Base-by-base conservation (phyloP, 2,888 invertebrate species). In the Eumacrocentrus americanus region DNA sequence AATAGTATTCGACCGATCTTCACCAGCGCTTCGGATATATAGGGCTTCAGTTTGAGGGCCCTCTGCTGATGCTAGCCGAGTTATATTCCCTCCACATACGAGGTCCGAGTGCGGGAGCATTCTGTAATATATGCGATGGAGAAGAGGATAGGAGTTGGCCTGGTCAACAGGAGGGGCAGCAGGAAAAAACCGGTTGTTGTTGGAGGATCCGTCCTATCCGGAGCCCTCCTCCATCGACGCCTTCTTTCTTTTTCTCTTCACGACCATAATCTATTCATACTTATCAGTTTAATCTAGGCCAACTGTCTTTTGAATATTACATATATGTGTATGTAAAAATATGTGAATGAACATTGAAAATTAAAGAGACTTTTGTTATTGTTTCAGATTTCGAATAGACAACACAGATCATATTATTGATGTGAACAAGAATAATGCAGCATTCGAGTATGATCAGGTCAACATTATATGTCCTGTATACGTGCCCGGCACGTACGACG, bases 391-490 rank as follows among this genome's bases (percentile, higher is more conserved):
- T 84, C 90, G 95, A 83, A 95, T 95, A 87, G 95, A 96, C 87
- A 96, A 96, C 83, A 95, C 95, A 50, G 95, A 96, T 83, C 95
- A 96, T 82, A 94, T 96, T 82, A 95, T 95, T 82, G 95, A 96
- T 82, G 91, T 96, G 74, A 95, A 95, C 84, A 91, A 93, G 83
- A 93, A 94, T 70, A 95, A 95, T 81, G 88, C 91, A 71, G 91
- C 92, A 77, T 95, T 94, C 81, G 95, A 95, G 81, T 95, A 94
- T 81, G 95, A 96, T 82, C 95, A 95, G 85, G 95, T 95, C 76
- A 95, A 95, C 80, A 91, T 96, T 81, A 94, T 95, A 80, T 96
- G 95, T 85, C 95, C 95, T 52, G 92, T 92, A 60, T 95, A 95
- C 79, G 89, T 90, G 61, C 91, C 92, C 22, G 93, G 91, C 60